Evolutionary conservation across 1,140 invertebrate species (phyloP), one percentile per base, ranked within the genome.

Genomic region (Wasmannia auropunctata): DNA sequence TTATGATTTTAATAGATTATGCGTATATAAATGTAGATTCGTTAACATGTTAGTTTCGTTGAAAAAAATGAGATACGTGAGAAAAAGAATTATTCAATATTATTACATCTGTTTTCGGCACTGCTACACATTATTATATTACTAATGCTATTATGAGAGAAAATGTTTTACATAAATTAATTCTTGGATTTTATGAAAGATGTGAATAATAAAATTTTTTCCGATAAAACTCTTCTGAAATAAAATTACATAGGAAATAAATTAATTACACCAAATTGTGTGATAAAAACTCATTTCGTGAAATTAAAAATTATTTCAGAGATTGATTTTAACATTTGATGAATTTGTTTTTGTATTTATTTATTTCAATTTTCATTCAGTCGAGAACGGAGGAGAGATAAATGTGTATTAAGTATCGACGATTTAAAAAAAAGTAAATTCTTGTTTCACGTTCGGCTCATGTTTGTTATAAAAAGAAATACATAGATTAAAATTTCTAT

Each of bases 61-160:
- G 0, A 22, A 34, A 72, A 51, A 72, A 51, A 54, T 51, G 19
- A 54, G 10, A 54, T 11, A 69, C 6, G 25, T 31, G 34, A 40
- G 14, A 70, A 31, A 70, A 40, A 37, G 8, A 58, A 75, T 22
- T 75, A 28, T 75, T 70, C 4, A 34, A 54, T 72, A 19, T 72
- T 54, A 72, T 54, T 34, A 70, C 11, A 70, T 54, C 14, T 65
- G 10, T 3, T 22, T 40, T 22, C 16, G 28, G 5, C 3, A 54
- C 34, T 72, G 11, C 19, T 40, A 37, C 10, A n/a, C 22, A 72
- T 65, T 65, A 54, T 34, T n/a, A 54, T 72, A 22, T 54, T 54
- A 37, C n/a, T 37, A 54, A 31, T 34, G 7, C 34, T 72, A 51
- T n/a, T 70, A 70, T 34, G 19, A 54, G 6, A 51, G 34, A 54